Conservation (phyloP, 2,797 vertebrate genomes). For the Paguma larvata region DNA sequence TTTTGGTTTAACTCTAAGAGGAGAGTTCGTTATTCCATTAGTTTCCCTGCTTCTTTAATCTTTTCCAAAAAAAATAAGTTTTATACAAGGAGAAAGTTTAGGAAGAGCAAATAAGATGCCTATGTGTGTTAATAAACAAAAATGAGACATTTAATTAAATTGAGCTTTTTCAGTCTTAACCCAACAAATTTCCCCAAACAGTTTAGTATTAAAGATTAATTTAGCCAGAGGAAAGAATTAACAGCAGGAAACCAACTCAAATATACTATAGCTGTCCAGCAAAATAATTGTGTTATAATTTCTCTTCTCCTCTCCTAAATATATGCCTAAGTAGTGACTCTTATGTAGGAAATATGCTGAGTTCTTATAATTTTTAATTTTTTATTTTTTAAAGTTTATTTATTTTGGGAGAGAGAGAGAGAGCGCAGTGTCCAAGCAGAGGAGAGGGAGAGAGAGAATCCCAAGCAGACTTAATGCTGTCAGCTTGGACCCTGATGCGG, state of each 20-base stretch:
- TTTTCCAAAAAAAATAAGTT: slow-evolving; percentile 10
- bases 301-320: neutral
- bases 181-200: neutral
- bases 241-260: neutral
- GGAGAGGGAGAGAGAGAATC: no score
- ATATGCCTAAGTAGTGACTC: neutral
- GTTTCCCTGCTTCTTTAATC: neutral
- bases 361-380: neutral
- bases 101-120: neutral
- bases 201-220: neutral
- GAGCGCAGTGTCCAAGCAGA: no score
- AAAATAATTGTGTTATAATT: neutral
- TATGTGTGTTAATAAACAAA: neutral
- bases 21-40: neutral
- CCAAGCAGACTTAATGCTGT: no score
- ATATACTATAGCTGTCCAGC: neutral
- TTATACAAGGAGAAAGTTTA: neutral
- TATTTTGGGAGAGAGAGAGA: no score
- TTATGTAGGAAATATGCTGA: neutral
- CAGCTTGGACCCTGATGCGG: no score
- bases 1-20: neutral
- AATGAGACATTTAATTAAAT: neutral
- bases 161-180: neutral
- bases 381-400: no score
- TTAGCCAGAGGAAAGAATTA: neutral